A percentile compares a stretch with the other conserved stretches of the same genome.
Evolutionary conservation across 1,140 invertebrate species (phyloP).

Genomic region (Phocides pigmalion): DNA sequence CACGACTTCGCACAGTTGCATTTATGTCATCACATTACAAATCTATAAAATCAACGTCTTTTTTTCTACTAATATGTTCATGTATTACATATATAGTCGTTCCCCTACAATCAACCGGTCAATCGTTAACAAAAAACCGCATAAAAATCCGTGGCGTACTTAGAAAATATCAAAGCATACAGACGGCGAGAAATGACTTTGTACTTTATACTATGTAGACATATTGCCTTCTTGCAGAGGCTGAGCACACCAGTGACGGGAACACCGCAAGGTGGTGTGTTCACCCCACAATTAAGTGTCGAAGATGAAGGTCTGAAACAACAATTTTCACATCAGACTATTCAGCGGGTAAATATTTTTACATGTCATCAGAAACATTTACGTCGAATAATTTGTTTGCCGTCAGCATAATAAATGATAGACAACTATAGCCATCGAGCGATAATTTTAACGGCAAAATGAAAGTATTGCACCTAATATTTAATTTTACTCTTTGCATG

Average conservation of each 20-base stretch:
- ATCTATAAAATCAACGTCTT: no score
- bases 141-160: background rate
- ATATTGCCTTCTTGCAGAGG: slow-evolving; percentile 50
- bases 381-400: slow-evolving; percentile 6
- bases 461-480: slow-evolving; percentile 10
- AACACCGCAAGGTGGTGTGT: slow-evolving; percentile 71
- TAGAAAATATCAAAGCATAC: no score
- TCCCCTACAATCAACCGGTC: no score
- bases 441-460: background rate
- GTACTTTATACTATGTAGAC: no score
- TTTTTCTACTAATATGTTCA: no score
- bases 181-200: no score
- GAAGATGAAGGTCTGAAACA: slow-evolving; percentile 79
- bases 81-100: no score
- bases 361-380: slow-evolving; percentile 8
- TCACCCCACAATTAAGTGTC: slow-evolving; percentile 69
- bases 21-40: no score
- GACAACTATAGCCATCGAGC: background rate
- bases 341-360: slow-evolving; percentile 74
- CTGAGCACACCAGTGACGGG: slow-evolving; percentile 72
- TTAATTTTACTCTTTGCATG: slow-evolving; percentile 12
- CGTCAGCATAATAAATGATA: background rate
- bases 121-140: no score
- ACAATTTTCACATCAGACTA: slow-evolving; percentile 76
- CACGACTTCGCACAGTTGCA: no score